These are phyloP conservation scores for Brachyalestes nurse DNA, from an alignment of 2,797 vertebrate species.

Conservation along the genomic window DNA sequence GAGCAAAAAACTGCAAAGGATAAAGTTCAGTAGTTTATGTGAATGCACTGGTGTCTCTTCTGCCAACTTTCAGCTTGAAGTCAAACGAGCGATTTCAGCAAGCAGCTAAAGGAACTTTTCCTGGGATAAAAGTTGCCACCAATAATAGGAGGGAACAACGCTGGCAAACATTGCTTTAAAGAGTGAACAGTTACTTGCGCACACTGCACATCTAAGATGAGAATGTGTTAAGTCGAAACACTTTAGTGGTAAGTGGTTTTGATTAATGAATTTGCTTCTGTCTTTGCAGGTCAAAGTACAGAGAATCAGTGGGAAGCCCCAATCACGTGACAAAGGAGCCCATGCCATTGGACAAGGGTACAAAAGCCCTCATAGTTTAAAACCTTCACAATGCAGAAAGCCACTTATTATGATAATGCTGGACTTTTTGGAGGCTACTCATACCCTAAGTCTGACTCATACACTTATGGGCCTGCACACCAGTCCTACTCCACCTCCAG, in stretches of 20 bases:
- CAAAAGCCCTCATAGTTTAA: constrained; percentile 82
- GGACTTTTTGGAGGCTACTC: constrained; percentile 96
- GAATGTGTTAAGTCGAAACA: background rate
- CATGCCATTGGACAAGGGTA: constrained; percentile 92
- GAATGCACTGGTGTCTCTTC: background rate
- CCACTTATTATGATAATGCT: constrained; percentile 96
- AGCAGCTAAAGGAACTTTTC: background rate
- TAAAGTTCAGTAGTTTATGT: background rate
- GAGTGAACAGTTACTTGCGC: background rate
- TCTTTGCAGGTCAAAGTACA: constrained; percentile 75
- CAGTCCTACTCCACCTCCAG: constrained; percentile 88
- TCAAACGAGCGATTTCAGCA: background rate
- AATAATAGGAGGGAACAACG: background rate
- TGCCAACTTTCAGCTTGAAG: no score
- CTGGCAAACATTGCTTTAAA: background rate
- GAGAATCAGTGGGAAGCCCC: constrained; percentile 78
- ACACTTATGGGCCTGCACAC: constrained; percentile 87
- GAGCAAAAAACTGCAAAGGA: background rate
- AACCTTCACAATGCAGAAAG: constrained; percentile 96
- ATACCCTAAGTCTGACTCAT: constrained; percentile 94
- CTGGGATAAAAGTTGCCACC: background rate
- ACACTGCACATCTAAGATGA: background rate
- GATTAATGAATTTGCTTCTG: constrained; percentile 13
- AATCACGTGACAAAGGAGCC: constrained; percentile 83
- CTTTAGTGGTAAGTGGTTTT: background rate